Evolutionary conservation across 2,113 vertebrate species (phyloP).

Genomic region (Entomyzon cyanotis): DNA sequence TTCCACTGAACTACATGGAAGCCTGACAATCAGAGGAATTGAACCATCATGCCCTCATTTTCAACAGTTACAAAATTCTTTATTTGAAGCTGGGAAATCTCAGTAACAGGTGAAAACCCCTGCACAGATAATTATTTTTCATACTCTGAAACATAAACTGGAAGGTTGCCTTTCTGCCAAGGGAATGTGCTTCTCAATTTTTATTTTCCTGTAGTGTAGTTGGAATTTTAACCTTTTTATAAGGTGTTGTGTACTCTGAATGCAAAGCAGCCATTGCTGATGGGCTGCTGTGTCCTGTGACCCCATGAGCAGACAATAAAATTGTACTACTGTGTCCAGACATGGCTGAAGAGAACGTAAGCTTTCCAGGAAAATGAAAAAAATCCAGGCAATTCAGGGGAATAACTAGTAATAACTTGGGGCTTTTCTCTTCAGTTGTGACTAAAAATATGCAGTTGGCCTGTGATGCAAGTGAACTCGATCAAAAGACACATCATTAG

Average conservation of each 20-base stretch:
- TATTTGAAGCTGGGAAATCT: slow-evolving; percentile 2
- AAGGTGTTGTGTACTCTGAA: not conserved
- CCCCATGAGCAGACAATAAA: not conserved
- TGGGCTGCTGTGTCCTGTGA: not conserved
- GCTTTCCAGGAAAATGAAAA: not conserved
- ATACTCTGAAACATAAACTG: not conserved
- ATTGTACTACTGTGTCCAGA: not conserved
- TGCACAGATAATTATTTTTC: not conserved
- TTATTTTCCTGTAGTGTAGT: not conserved
- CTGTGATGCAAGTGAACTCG: not conserved
- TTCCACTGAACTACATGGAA: not conserved
- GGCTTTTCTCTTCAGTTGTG: not conserved
- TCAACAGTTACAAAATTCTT: not conserved
- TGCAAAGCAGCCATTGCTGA: not conserved
- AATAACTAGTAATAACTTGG: not conserved
- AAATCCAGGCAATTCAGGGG: not conserved
- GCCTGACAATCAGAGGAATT: not conserved
- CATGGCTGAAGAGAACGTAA: not conserved
- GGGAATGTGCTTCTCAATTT: not conserved
- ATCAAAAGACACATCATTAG: not conserved
- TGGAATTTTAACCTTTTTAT: not conserved
- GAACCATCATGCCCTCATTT: not conserved
- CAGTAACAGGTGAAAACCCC: not conserved
- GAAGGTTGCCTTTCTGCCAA: not conserved
- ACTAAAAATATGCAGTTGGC: not conserved